Percentiles rank a stretch among this genome's conserved stretches.
These are phyloP conservation scores for Tenthredo amoena DNA, from an alignment of 2,888 invertebrate species.

Conservation along the genomic window DNA sequence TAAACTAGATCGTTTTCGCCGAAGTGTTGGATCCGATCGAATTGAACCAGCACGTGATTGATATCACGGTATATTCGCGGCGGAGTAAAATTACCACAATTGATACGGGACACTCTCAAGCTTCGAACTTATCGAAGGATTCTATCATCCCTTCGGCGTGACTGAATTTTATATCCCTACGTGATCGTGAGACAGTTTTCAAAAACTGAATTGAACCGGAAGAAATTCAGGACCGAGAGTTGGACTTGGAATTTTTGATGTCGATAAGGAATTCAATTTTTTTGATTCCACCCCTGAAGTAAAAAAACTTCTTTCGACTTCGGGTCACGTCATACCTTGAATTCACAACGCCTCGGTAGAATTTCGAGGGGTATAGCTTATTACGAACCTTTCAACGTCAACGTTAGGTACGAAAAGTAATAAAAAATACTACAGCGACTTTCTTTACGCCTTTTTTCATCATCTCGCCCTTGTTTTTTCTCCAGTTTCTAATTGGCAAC, in stretches of 20 bases:
- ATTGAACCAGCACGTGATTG: background rate
- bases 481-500: constrained; percentile 19
- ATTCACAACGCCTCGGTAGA: constrained; percentile 1
- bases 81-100: background rate
- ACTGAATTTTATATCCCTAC: background rate
- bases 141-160: background rate
- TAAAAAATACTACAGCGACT: no score
- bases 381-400: background rate
- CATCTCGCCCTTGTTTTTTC: background rate
- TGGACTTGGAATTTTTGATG: background rate
- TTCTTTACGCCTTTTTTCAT: background rate
- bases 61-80: background rate
- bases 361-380: background rate
- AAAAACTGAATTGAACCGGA: background rate
- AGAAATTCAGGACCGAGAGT: background rate
- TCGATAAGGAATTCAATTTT: background rate
- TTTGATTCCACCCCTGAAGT: background rate
- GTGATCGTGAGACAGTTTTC: background rate
- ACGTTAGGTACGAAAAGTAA: background rate
- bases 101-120: background rate
- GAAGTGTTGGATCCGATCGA: background rate
- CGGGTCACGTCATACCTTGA: constrained; percentile 7
- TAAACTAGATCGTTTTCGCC: background rate
- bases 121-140: background rate
- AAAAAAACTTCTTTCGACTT: background rate